Conservation (phyloP, 2,797 vertebrate species). For the Calcarius lapponicus region DNA sequence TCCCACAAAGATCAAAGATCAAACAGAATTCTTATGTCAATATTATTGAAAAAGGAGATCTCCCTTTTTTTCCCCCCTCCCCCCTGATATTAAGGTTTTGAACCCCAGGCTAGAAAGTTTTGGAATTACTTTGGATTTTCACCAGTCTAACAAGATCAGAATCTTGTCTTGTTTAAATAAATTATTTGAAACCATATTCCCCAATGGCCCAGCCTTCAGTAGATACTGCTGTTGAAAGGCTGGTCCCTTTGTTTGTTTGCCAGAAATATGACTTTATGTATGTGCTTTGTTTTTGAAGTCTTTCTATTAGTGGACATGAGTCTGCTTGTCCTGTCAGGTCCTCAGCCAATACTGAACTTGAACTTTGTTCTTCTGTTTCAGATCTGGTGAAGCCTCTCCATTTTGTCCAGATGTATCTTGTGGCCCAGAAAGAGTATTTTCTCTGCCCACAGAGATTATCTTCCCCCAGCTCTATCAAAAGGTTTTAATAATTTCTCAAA, state of each 20-base stretch:
- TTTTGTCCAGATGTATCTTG: neutral
- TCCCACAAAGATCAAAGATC: constrained; percentile 38
- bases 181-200: constrained; percentile 57
- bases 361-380: constrained; percentile 23
- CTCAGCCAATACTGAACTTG: constrained; percentile 22
- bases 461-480: neutral
- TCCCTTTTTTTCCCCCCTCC: neutral
- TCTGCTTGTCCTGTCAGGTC: constrained; percentile 56
- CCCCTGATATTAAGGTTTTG: neutral
- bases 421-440: neutral
- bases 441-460: neutral
- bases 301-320: constrained; percentile 53
- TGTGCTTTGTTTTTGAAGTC: constrained; percentile 54
- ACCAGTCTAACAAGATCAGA: constrained; percentile 39
- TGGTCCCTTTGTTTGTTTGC: constrained; percentile 55
- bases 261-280: constrained; percentile 49
- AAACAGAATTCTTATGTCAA: constrained; percentile 24
- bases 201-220: neutral
- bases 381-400: neutral
- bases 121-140: constrained; percentile 46
- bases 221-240: constrained; percentile 60
- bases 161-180: constrained; percentile 50
- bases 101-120: constrained; percentile 24
- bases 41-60: constrained; percentile 31
- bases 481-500: neutral